Evolutionary conservation across 2,113 vertebrate species (phyloP).

Genomic region (Myanophis thanlyinensis): DNA sequence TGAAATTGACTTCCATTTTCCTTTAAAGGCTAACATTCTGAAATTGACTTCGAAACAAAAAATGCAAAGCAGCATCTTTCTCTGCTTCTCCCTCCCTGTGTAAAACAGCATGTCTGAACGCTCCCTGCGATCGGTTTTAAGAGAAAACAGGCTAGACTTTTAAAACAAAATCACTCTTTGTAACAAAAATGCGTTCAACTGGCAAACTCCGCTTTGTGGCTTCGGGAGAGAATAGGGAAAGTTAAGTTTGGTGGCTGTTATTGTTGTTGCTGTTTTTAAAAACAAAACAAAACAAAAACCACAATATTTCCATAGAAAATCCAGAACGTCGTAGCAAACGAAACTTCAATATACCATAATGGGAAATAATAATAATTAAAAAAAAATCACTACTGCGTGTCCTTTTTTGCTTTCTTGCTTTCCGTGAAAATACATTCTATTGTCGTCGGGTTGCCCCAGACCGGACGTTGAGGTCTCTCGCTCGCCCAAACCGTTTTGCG

Average conservation of each 20-base stretch:
- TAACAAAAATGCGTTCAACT: conserved; percentile 53
- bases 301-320: conserved; percentile 41
- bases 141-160: conserved; percentile 56
- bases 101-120: conserved; percentile 52
- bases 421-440: conserved; percentile 61
- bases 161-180: conserved; percentile 59
- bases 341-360: conserved; percentile 40
- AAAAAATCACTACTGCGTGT: neutral
- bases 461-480: neutral
- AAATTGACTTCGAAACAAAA: conserved; percentile 49
- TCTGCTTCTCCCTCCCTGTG: neutral
- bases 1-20: neutral
- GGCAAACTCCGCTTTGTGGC: conserved; percentile 22
- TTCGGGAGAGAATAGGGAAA: neutral
- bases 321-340: conserved; percentile 38
- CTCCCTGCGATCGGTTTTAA: neutral
- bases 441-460: conserved; percentile 47
- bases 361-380: neutral
- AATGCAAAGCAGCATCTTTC: conserved; percentile 19
- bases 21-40: conserved; percentile 41
- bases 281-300: neutral
- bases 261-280: neutral
- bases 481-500: conserved; percentile 37
- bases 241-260: neutral
- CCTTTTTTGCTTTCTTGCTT: neutral